Evolutionary conservation across 2,797 vertebrate species (phyloP).

Genomic region (Eupleurogrammus muticus): DNA sequence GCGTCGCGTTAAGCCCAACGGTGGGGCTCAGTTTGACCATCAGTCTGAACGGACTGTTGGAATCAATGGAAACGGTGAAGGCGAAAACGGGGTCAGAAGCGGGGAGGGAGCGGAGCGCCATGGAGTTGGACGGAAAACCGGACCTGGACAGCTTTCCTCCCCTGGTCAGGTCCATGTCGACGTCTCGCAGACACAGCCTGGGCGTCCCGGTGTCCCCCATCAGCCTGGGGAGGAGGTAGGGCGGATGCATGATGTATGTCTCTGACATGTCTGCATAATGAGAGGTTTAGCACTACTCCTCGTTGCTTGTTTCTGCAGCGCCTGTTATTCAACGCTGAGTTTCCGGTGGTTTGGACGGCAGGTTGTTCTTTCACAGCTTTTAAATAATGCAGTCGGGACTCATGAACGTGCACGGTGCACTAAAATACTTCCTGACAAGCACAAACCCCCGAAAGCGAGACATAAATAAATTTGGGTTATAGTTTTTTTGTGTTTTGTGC

Average conservation of each 20-base stretch:
- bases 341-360: conserved; percentile 16
- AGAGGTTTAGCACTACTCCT: not conserved
- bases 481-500: conserved; percentile 5
- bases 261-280: not conserved
- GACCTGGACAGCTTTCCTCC: conserved; percentile 83
- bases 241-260: not conserved
- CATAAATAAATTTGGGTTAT: not conserved
- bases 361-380: conserved; percentile 19
- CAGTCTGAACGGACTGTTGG: conserved; percentile 43
- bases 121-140: conserved; percentile 58
- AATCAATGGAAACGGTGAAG: conserved; percentile 55
- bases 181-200: conserved; percentile 90
- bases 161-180: conserved; percentile 86
- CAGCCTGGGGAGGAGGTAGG: conserved; percentile 86
- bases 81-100: conserved; percentile 22
- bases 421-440: conserved; percentile 21
- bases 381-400: conserved; percentile 4
- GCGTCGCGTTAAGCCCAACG: conserved; percentile 25
- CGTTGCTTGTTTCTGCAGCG: too few relatives aligned
- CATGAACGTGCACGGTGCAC: conserved; percentile 1
- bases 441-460: not conserved
- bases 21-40: conserved; percentile 55
- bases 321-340: not conserved
- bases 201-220: conserved; percentile 87
- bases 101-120: not conserved